Conservation (phyloP, 2,888 invertebrate species). For the Patella ulyssiponensis region DNA sequence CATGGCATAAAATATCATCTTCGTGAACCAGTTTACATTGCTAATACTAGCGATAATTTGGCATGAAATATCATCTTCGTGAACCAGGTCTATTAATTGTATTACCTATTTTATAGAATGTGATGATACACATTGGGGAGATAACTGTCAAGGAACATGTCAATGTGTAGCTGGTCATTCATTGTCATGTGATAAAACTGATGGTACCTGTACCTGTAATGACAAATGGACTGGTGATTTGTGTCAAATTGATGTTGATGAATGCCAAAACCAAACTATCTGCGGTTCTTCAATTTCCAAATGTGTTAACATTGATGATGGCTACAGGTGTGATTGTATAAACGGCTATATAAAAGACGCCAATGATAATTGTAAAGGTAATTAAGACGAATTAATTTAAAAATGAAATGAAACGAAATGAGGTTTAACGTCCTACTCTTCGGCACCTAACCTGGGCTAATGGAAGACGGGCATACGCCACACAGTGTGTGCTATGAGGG, state of each 20-base stretch:
- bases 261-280: background rate
- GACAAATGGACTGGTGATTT: background rate
- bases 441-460: too few relatives aligned
- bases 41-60: too few relatives aligned
- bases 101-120: background rate
- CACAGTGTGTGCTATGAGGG: too few relatives aligned
- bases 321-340: background rate
- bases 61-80: too few relatives aligned
- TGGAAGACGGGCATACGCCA: too few relatives aligned
- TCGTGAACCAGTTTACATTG: too few relatives aligned
- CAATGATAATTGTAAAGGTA: too few relatives aligned
- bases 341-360: background rate
- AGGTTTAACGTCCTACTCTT: too few relatives aligned
- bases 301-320: background rate
- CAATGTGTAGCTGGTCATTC: background rate
- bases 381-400: too few relatives aligned
- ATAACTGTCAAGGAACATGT: background rate
- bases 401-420: too few relatives aligned
- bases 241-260: background rate
- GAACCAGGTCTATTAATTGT: too few relatives aligned
- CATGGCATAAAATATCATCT: too few relatives aligned
- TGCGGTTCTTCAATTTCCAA: background rate
- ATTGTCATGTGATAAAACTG: background rate
- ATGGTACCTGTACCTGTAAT: background rate
- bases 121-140: background rate